phyloP scores from a whole-genome alignment of 1,140 invertebrate species.

The Bilobella aurantiaca region DNA sequence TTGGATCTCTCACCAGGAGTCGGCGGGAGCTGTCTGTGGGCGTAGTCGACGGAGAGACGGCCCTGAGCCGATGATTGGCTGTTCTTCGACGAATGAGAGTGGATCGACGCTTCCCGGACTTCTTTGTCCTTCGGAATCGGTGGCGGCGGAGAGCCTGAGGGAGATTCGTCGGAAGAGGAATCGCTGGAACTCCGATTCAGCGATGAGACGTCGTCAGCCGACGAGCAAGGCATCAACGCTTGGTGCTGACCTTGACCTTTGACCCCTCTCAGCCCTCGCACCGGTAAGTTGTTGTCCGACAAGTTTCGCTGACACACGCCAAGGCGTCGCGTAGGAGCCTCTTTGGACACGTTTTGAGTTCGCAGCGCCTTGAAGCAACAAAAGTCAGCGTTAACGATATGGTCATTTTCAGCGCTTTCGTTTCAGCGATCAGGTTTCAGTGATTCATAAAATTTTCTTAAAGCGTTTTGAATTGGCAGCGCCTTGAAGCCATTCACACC shows the following conservation, averaged over 20 bases:
- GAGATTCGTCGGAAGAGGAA: constrained; percentile 61
- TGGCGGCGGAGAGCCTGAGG: constrained; percentile 50
- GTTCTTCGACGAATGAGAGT: background rate
- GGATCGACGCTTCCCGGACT: background rate
- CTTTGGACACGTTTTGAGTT: constrained; percentile 8
- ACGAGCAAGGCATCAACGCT: constrained; percentile 49
- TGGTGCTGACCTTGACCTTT: constrained; percentile 22
- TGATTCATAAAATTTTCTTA: too few relatives aligned
- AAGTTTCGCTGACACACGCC: constrained; percentile 26
- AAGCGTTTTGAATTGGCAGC: too few relatives aligned
- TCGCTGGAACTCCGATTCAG: constrained; percentile 64
- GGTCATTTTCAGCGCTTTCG: too few relatives aligned
- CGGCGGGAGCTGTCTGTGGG: constrained; percentile 20
- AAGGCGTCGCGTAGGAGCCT: constrained; percentile 15
- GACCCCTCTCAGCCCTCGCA: constrained; percentile 15
- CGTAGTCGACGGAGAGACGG: background rate
- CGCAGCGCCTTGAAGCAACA: constrained; percentile 6
- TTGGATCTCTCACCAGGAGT: constrained; percentile 12
- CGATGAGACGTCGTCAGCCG: constrained; percentile 66
- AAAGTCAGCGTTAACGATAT: background rate
- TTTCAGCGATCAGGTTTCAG: too few relatives aligned
- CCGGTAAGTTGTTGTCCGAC: constrained; percentile 24
- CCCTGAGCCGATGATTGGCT: constrained; percentile 13
- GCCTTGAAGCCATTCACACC: too few relatives aligned
- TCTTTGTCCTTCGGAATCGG: constrained; percentile 42